Base-by-base conservation (phyloP, 2,888 invertebrate species). In the Serripes groenlandicus region DNA sequence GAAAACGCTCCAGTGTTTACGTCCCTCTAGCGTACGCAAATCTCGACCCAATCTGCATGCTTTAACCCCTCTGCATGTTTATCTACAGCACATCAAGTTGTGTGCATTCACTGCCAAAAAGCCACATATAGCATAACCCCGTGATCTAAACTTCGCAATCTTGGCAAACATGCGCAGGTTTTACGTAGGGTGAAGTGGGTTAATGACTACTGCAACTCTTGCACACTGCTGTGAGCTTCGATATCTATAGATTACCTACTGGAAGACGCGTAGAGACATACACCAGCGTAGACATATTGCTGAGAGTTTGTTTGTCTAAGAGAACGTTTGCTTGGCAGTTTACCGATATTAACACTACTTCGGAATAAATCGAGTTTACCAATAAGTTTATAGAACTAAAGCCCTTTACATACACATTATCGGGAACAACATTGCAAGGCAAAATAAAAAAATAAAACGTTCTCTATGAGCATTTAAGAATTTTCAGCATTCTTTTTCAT, bases 91-190 rank as follows among this genome's bases (percentile, higher is more conserved):
- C 80, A 83, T 83, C 83, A 80, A 72, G 70, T 72, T 80, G 70
- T 80, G 77, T 83, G 80, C 83, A 83, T 66, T 64, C 76, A 26
- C 76, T 80, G 83, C 83, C 83, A 83, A 80, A 83, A 83, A 84
- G 84, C 81, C 84, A 75, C 80, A 81, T 84, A 84, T 84, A 84
- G 84, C 81, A 78, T 84, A 81, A 81, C 84, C 84, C 70, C 66
- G 69, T 84, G 84, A 81, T 81, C 84, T 69, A 78, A 49, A 68
- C 68, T 74, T 56, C 70, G 75, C 78, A 78, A 71, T 77, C 81
- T 75, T 69, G 75, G 78, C 81, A 81, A 68, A 78, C 84, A 81
- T 84, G 84, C 84, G 70, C 78, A 75, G 75, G 78, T 75, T 84
- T 81, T 78, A 77, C 72, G 84, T 78, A 72, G 75, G 84, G 84